A percentile compares a stretch with the other conserved stretches of the same genome.
phyloP scores from a whole-genome alignment of 2,888 invertebrate species.

The Phortica okadai region DNA sequence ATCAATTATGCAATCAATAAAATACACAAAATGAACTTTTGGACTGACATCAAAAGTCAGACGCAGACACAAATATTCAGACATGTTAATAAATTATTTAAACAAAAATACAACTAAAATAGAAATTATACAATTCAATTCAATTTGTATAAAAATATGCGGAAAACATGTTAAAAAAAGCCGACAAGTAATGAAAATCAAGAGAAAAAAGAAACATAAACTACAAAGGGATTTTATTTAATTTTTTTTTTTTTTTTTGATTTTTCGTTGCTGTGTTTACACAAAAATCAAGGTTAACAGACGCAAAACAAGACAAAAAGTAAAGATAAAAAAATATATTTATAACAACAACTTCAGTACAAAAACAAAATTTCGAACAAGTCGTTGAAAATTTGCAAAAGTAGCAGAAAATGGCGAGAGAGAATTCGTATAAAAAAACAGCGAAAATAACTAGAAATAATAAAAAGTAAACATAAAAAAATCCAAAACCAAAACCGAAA shows the following conservation, averaged over 20 bases:
- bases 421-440: background rate
- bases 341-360: too few relatives aligned
- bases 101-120: conserved; percentile 15
- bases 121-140: conserved; percentile 21
- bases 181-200: background rate
- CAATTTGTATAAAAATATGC: conserved; percentile 3
- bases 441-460: conserved; percentile 6
- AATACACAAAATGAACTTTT: conserved; percentile 1
- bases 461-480: conserved; percentile 21
- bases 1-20: background rate
- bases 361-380: background rate
- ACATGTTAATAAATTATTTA: background rate
- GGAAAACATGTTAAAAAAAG: background rate
- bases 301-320: conserved; percentile 7
- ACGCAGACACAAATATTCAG: too few relatives aligned
- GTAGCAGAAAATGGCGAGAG: background rate
- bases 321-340: background rate
- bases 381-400: conserved; percentile 4
- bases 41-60: too few relatives aligned
- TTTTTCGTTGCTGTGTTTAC: conserved; percentile 58
- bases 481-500: background rate
- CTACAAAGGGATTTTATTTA: background rate
- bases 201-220: background rate
- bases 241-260: background rate
- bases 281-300: conserved; percentile 68